Percentiles rank a stretch among this genome's conserved stretches.
These are phyloP conservation scores for Enhydra lutris DNA, from an alignment of 2,113 vertebrate genomes.

Conservation along the genomic window DNA sequence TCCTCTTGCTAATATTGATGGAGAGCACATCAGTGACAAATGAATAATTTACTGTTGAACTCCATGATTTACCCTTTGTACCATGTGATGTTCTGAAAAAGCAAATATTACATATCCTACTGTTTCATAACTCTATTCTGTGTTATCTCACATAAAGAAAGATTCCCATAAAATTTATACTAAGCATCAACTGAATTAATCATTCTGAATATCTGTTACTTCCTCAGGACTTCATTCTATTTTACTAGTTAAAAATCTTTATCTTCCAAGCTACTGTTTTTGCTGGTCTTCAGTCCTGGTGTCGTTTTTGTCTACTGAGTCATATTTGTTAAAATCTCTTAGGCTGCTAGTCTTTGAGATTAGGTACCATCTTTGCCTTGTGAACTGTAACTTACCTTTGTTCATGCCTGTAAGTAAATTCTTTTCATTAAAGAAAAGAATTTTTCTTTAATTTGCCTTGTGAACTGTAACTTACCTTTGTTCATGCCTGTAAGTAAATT, in stretches of 20 bases:
- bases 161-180: background rate
- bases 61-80: background rate
- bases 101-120: background rate
- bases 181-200: conserved; percentile 16
- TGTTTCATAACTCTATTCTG: background rate
- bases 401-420: background rate
- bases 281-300: background rate
- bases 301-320: background rate
- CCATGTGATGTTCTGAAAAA: background rate
- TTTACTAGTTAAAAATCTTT: conserved; percentile 18
- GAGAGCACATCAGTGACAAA: background rate
- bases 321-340: background rate
- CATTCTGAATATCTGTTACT: background rate
- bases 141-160: background rate
- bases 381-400: background rate
- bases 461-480: background rate
- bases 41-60: conserved; percentile 26
- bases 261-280: background rate
- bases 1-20: background rate
- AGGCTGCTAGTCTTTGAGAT: background rate
- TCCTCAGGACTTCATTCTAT: background rate
- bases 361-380: background rate
- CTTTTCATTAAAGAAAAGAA: conserved; percentile 14
- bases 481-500: background rate
- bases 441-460: no score